Evolutionary conservation across 64 coral and sea anemone species (phyloP), one percentile per base, ranked within the genome.

Genomic region (Anthopleura sola): DNA sequence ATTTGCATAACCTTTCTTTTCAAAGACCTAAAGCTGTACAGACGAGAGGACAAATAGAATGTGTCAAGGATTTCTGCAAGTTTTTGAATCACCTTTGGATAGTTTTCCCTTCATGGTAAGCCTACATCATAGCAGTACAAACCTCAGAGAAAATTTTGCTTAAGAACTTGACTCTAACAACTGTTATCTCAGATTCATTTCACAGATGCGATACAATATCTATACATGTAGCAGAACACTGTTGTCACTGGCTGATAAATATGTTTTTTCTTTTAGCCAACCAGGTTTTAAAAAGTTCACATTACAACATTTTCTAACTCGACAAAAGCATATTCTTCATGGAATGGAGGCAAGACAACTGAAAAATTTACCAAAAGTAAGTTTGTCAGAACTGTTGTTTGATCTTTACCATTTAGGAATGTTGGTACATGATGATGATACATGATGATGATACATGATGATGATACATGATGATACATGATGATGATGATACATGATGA

Each of bases 31-130:
- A 89, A 87, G 92, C 97, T 64, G 93, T 99, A 17, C 97, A 99
- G 85, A 99, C 97, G 15, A 82, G 97, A 75, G 97, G 90, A 11
- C 97, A 99, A 64, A 99, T 99, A 62, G 86, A 94, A 49, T 99
- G 97, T 92, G 93, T 95, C 18, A 90, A 92, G 33, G 90, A 99
- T 81, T 99, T 99, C 29, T 91, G 81, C 15, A 99, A 94, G 48
- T 99, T 99, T 82, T 78, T 99, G 28, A 86, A 79, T 74, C 93
- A 93, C 34, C 88, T 91, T 20, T 94, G 97, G 93, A 48, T 99
- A 46, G 76, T 99, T 6, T 99, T 92, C 78, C 87, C 97, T 44
- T 90, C 84, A 0, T 92, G 95, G 95, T 98, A 57, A 75, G 76
- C 16, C 58, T 8, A 15, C 50, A 53, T 53, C 50, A 1, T 53